Conservation (phyloP, 2,113 vertebrate genomes). For the Oreocharis arfaki region DNA sequence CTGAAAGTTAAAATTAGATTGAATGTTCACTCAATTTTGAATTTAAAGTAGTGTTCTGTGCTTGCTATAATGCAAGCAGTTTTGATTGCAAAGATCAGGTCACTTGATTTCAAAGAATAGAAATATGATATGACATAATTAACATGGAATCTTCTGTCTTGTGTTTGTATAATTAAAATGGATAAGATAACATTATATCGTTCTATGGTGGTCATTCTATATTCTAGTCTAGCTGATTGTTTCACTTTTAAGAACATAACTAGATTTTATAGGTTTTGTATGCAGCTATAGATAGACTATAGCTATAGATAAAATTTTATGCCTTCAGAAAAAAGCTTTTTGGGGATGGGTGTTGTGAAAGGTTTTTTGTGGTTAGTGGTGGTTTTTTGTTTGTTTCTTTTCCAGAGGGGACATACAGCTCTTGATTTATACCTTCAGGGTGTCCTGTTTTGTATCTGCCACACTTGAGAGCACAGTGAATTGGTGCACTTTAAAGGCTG, state of each 20-base stretch:
- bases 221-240: not conserved
- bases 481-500: not conserved
- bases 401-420: not conserved
- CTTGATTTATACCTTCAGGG: not conserved
- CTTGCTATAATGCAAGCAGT: not conserved
- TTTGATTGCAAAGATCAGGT: not conserved
- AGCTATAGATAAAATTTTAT: not conserved
- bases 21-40: not conserved
- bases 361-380: not conserved
- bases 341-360: not conserved
- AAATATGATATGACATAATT: not conserved
- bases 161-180: not conserved
- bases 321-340: not conserved
- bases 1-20: not conserved
- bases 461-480: not conserved
- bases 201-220: not conserved
- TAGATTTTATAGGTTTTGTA: not conserved
- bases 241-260: not conserved
- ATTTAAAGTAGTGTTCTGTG: not conserved
- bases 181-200: not conserved
- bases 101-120: not conserved
- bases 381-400: not conserved
- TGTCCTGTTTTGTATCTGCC: not conserved
- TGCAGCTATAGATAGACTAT: not conserved
- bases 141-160: not conserved